Conservation (phyloP, 2,797 vertebrate genomes). For the Rousettus madagascariensis region DNA sequence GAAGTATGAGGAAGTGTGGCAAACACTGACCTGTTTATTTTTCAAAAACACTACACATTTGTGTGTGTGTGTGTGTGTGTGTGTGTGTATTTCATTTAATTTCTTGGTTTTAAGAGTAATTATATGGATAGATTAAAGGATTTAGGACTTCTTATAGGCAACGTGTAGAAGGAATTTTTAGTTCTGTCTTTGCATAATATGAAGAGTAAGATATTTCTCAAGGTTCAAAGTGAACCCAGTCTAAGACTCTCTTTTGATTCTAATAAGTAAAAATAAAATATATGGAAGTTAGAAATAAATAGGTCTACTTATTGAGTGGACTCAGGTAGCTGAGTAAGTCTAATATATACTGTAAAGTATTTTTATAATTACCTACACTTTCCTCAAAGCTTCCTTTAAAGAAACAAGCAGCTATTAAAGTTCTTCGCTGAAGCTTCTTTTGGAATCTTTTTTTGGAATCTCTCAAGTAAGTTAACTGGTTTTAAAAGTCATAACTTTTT, state of each 20-base stretch:
- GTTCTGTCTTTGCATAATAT: neutral
- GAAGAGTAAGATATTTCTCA: neutral
- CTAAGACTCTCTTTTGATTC: neutral
- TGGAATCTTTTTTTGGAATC: neutral
- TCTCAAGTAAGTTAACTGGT: neutral
- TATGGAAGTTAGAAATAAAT: neutral
- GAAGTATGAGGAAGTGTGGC: neutral
- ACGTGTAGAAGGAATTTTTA: neutral
- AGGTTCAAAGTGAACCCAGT: neutral
- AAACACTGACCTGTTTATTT: conserved; percentile 48
- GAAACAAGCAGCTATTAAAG: neutral
- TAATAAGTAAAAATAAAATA: neutral
- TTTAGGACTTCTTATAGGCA: neutral
- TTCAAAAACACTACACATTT: neutral
- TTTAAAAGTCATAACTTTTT: neutral
- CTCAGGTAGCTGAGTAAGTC: neutral
- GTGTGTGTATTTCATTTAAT: neutral
- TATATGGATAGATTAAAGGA: neutral
- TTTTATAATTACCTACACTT: neutral
- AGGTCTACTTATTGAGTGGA: neutral
- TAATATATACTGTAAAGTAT: neutral
- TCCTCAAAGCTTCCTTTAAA: neutral
- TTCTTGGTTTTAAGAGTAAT: neutral
- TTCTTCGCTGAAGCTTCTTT: neutral
- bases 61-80: too few relatives aligned